phyloP scores from a whole-genome alignment of 2,888 invertebrate species.

The Itoplectis maculator region DNA sequence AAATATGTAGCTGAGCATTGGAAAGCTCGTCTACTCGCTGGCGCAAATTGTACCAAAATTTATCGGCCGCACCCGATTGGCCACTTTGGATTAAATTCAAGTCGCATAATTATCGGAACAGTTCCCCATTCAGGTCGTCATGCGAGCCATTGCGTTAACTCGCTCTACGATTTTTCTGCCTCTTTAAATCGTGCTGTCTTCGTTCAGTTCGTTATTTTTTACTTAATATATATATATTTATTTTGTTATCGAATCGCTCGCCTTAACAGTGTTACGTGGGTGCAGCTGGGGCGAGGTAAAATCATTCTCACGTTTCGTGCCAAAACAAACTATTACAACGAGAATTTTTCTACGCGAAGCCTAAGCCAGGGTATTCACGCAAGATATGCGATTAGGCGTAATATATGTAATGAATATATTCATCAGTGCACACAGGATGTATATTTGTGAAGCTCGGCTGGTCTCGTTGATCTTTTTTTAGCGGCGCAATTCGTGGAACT shows the following conservation, averaged over 20 bases:
- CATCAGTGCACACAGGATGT: conserved; percentile 56
- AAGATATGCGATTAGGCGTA: conserved; percentile 56
- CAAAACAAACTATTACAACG: conserved; percentile 45
- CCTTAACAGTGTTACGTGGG: conserved; percentile 47
- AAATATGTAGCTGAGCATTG: conserved; percentile 31
- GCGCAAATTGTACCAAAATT: neutral
- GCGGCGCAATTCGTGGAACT: neutral
- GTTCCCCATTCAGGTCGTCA: conserved; percentile 3
- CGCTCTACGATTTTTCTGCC: conserved; percentile 50
- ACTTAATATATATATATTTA: conserved; percentile 6
- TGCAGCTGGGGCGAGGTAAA: conserved; percentile 38
- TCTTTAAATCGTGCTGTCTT: neutral
- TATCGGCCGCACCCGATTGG: neutral
- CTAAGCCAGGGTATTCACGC: conserved; percentile 61
- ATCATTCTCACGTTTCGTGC: conserved; percentile 59
- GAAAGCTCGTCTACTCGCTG: neutral
- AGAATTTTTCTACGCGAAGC: conserved; percentile 61
- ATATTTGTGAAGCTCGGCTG: conserved; percentile 42
- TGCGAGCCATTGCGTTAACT: conserved; percentile 20
- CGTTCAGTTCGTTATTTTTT: too few relatives aligned
- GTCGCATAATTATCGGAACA: conserved; percentile 2
- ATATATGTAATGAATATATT: conserved; percentile 17
- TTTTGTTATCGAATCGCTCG: conserved; percentile 61
- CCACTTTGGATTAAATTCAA: conserved; percentile 1
- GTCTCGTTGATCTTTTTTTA: conserved; percentile 16